Percentiles rank a stretch among this genome's conserved stretches.
Conservation (phyloP, 2,113 vertebrate genomes). For the Mastomys natalensis region DNA sequence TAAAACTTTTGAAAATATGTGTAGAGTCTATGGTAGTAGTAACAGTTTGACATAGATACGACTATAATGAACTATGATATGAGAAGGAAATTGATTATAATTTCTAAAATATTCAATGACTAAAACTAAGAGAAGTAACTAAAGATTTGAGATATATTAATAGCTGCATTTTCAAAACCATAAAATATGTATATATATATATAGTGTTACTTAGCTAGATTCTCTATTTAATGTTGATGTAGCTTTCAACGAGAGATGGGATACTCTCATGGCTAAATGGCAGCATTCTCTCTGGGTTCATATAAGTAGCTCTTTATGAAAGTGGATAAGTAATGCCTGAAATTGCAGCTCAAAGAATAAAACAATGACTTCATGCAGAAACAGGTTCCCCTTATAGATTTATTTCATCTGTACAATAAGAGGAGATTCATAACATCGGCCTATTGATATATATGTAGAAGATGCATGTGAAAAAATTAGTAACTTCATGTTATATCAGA, state of each 20-base stretch:
- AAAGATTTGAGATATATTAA: background rate
- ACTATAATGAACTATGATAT: constrained; percentile 7
- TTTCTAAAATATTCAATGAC: background rate
- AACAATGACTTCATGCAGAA: background rate
- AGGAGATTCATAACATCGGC: background rate
- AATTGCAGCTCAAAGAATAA: background rate
- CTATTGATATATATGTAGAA: background rate
- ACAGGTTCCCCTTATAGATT: background rate
- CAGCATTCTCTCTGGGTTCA: background rate
- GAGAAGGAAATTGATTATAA: background rate
- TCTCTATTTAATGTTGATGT: background rate
- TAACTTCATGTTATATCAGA: background rate
- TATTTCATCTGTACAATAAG: constrained; percentile 11
- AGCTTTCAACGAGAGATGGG: background rate
- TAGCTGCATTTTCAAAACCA: constrained; percentile 44
- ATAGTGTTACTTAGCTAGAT: background rate
- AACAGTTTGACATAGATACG: background rate
- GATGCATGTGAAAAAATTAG: background rate
- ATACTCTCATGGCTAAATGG: background rate
- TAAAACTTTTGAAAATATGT: background rate
- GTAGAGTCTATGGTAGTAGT: background rate
- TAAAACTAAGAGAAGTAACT: background rate
- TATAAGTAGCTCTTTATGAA: constrained; percentile 23
- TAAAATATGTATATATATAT: background rate
- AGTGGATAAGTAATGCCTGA: background rate